These are phyloP conservation scores for Limenitis camilla DNA, from an alignment of 2,888 invertebrate species.

Conservation along the genomic window DNA sequence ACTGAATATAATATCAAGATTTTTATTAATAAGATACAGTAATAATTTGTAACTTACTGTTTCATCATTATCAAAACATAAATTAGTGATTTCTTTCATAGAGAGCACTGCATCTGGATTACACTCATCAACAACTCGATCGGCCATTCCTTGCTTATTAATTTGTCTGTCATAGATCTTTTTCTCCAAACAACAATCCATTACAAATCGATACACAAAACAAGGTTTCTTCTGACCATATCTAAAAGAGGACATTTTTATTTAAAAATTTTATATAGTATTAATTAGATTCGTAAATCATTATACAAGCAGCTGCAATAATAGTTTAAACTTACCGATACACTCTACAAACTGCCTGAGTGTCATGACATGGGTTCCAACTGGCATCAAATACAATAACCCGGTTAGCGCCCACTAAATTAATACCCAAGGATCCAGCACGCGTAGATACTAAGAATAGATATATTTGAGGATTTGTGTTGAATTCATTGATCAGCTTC, in stretches of 20 bases:
- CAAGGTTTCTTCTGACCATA: conserved; percentile 97
- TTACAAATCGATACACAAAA: conserved; percentile 96
- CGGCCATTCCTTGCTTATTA: conserved; percentile 98
- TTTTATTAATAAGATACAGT: too few species aligned
- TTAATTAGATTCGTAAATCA: too few species aligned
- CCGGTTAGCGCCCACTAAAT: conserved; percentile 96
- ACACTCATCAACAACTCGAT: conserved; percentile 97
- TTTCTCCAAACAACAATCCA: conserved; percentile 97
- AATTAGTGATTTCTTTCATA: conserved; percentile 89
- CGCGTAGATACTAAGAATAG: conserved; percentile 97
- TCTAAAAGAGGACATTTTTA: conserved; percentile 45
- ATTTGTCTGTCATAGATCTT: conserved; percentile 99
- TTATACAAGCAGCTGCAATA: too few species aligned
- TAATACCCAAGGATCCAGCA: conserved; percentile 97
- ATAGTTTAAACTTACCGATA: conserved; percentile 72
- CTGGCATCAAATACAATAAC: conserved; percentile 98
- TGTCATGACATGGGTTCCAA: conserved; percentile 99
- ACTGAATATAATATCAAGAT: too few species aligned
- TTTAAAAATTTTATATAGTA: background rate
- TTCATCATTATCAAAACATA: conserved; percentile 92
- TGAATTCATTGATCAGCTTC: conserved; percentile 96
- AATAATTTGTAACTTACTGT: conserved; percentile 39
- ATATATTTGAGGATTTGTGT: conserved; percentile 88
- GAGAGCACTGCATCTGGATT: conserved; percentile 96
- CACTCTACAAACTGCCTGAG: conserved; percentile 97